Base-by-base conservation (phyloP, 2,888 invertebrate genomes). In the Leptinotarsa tumamoca region DNA sequence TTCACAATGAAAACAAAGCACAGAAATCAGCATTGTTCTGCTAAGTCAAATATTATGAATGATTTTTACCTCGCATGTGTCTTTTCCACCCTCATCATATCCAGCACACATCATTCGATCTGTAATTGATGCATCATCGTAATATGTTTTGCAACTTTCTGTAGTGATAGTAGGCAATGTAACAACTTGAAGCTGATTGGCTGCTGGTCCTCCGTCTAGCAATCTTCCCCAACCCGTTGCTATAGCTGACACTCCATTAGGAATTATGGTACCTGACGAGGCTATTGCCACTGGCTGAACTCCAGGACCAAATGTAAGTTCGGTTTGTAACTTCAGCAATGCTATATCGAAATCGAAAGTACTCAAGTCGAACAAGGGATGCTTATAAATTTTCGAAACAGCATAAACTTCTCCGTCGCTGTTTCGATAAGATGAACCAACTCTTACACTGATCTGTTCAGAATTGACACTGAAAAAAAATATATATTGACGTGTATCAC, bases 261-360 rank as follows among this genome's bases (percentile, higher is more conserved):
- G 58, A 27, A 79, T 73, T 50, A 49, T 73, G 88, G 86, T 85
- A 87, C 7, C 87, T 0, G 83, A 86, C 49, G 89, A 87, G 49
- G 89, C 88, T 63, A 91, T 79, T 14, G 85, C 79, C 21, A 84
- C 78, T 0, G 90, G 88, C 75, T 89, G 83, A 1, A 90, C 87
- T n/a, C 85, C 86, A 88, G 51, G 88, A 82, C 82, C 83, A 13
- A 87, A 75, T 23, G 75, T 77, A 17, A 91, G 86, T 0, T 87
- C 87, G 0, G 88, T 82, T 82, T 88, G 88, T 74, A 91, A 86
- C 33, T 85, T 84, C 17, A 91, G 85, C 50, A 91, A 84, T 0
- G 89, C 90, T 3, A 90, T 90, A 81, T 91, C 91, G 76, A 90
- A 89, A 77, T 90, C 88, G 83, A 90, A 90, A 2, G 88, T 88